Base-by-base conservation (phyloP, 2,888 invertebrate species). In the Macaria notata region DNA sequence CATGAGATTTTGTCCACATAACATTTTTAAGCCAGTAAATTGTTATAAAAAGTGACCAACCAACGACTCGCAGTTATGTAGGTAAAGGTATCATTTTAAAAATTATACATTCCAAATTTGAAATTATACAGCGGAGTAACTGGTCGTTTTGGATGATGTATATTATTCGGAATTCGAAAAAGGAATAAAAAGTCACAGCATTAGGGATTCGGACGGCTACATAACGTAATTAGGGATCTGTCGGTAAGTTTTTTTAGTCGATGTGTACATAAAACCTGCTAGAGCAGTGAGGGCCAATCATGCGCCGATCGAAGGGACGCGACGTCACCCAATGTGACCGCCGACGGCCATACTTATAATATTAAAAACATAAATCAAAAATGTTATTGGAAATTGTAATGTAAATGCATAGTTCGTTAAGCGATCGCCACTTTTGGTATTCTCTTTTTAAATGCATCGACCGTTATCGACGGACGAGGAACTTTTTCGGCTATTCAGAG, bases 311-410 rank as follows among this genome's bases (percentile, higher is more conserved):
- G 70, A 81, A 77, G 81, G 80, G 81, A 79, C 75, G 69, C 69
- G 66, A 65, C 72, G 74, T 73, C 71, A 69, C 68, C 63, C 76
- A 65, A 73, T 76, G 77, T 75, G 73, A 75, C 76, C 81, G 88
- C 88, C 85, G 75, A 67, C 83, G 83, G 89, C 84, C 85, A 86
- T 88, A 78, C 81, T 87, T 84, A 86, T 81, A 86, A 84, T 86
- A 87, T 87, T 84, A 83, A 83, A 84, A 79, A 72, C 84, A 87
- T 88, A 88, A 88, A 88, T 88, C 88, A 88, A 78, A 84, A 83
- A 69, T 66, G 78, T 76, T 83, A 86, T 87, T 84, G 86, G 83
- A 81, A 83, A 81, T 85, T 83, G 78, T 83, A 83, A 85, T 86
- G 81, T 83, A 76, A 79, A 80, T 76, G 84, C 81, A 76, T 78